Conservation (phyloP, 2,888 invertebrate genomes). For the Volucella bombylans region DNA sequence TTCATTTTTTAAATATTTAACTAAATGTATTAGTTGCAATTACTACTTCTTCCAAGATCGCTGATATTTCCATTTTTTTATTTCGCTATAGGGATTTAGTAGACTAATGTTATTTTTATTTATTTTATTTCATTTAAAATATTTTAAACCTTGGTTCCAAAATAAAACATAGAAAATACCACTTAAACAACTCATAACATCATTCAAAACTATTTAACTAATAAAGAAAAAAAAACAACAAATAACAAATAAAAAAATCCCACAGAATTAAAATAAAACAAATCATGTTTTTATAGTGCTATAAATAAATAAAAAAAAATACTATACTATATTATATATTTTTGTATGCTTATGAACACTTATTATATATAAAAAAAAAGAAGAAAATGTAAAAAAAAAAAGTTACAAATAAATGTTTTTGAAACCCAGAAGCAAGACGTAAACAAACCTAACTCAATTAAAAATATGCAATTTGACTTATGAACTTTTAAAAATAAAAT, state of each 20-base stretch:
- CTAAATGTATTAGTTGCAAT: too few species aligned
- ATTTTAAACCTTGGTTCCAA: constrained; percentile 65
- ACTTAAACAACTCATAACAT: constrained; percentile 34
- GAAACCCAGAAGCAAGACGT: constrained; percentile 26
- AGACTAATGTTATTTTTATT: background rate
- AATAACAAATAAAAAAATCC: constrained; percentile 44
- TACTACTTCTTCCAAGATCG: too few species aligned
- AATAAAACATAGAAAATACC: constrained; percentile 16
- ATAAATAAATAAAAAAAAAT: constrained; percentile 48
- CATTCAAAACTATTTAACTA: constrained; percentile 57
- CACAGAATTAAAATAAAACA: constrained; percentile 57
- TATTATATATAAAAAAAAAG: constrained; percentile 59
- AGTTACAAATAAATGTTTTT: constrained; percentile 55
- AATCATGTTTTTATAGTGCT: constrained; percentile 67
- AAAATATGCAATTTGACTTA: constrained; percentile 67
- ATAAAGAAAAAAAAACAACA: constrained; percentile 34
- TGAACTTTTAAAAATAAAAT: constrained; percentile 45
- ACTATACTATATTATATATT: constrained; percentile 71
- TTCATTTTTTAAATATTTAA: too few species aligned
- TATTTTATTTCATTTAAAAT: constrained; percentile 52
- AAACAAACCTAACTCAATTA: constrained; percentile 62
- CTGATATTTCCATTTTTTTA: too few species aligned
- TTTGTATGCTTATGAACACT: constrained; percentile 73
- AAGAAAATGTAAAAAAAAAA: constrained; percentile 27
- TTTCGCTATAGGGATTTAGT: background rate